phyloP scores from a whole-genome alignment of 2,797 vertebrate species.

The Mionectes olivaceus region DNA sequence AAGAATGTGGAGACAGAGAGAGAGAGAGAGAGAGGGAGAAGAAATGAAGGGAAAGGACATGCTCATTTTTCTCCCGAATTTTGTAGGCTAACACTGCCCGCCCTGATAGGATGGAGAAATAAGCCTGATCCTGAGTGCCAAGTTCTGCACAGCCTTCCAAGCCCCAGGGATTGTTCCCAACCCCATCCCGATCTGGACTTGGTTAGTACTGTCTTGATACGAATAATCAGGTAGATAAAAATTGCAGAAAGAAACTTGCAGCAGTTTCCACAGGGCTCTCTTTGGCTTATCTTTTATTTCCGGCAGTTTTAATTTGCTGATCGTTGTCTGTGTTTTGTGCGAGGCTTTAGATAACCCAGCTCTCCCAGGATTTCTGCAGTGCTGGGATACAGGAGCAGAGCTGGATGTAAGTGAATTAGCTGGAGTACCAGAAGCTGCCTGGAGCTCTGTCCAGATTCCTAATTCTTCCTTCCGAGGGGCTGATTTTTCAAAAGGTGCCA shows the following conservation, averaged over 20 bases:
- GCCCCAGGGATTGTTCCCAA: conserved; percentile 29
- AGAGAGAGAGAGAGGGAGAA: neutral
- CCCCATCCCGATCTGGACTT: conserved; percentile 63
- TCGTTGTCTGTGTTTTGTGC: neutral
- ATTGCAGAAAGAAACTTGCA: conserved; percentile 41
- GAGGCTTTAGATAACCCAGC: neutral
- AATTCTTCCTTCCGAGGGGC: conserved; percentile 22
- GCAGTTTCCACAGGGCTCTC: conserved; percentile 38
- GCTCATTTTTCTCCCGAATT: neutral
- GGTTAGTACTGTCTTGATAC: conserved; percentile 65
- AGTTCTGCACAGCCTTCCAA: conserved; percentile 42
- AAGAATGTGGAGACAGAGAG: conserved; percentile 61
- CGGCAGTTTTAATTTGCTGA: neutral
- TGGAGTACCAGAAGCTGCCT: conserved; percentile 12
- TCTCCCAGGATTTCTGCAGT: conserved; percentile 31
- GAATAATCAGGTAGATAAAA: conserved; percentile 57
- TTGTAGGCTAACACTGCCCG: neutral
- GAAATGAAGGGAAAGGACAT: neutral
- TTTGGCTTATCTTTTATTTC: conserved; percentile 11
- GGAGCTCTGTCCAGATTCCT: conserved; percentile 26
- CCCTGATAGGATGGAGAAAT: conserved; percentile 26
- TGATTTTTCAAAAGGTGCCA: conserved; percentile 22
- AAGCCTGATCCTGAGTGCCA: conserved; percentile 15
- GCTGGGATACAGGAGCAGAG: conserved; percentile 16
- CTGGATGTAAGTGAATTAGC: conserved; percentile 20